Conservation (phyloP, 2,797 vertebrate species). For the Epinephelus awoara region DNA sequence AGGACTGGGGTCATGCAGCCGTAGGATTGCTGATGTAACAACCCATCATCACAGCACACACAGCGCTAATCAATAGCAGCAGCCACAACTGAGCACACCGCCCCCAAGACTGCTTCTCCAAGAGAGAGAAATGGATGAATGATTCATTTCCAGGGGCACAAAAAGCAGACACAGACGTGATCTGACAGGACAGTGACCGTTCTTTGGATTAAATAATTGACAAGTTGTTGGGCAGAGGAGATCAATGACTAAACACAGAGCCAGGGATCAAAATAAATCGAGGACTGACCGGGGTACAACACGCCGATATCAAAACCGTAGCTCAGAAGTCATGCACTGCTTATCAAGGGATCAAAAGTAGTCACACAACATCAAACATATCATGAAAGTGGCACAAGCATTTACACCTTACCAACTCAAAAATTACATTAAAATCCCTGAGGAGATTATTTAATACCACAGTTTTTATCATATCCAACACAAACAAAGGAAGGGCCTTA, state of each 20-base stretch:
- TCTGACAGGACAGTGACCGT: slow-evolving; percentile 40
- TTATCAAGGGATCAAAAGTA: neutral
- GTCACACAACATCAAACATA: neutral
- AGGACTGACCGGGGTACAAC: slow-evolving; percentile 30
- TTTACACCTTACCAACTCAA: neutral
- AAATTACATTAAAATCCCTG: neutral
- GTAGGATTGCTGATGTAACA: slow-evolving; percentile 46
- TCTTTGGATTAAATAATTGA: slow-evolving; percentile 67
- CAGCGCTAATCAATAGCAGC: slow-evolving; percentile 55
- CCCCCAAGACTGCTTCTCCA: slow-evolving; percentile 29
- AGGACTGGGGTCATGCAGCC: slow-evolving; percentile 54
- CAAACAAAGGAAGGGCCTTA: slow-evolving; percentile 17
- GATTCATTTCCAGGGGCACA: slow-evolving; percentile 46
- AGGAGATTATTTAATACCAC: neutral
- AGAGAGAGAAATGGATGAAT: slow-evolving; percentile 36
- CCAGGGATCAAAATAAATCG: slow-evolving; percentile 62
- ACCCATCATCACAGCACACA: slow-evolving; percentile 51
- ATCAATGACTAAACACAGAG: slow-evolving; percentile 63
- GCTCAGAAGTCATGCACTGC: slow-evolving; percentile 10
- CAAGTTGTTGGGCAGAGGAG: slow-evolving; percentile 42
- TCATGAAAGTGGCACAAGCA: slow-evolving; percentile 6
- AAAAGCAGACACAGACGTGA: slow-evolving; percentile 42
- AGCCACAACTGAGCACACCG: slow-evolving; percentile 24
- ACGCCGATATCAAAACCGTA: neutral
- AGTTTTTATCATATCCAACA: slow-evolving; percentile 15